Base-by-base conservation (phyloP, 2,888 invertebrate genomes). In the Helobdella robusta region DNA sequence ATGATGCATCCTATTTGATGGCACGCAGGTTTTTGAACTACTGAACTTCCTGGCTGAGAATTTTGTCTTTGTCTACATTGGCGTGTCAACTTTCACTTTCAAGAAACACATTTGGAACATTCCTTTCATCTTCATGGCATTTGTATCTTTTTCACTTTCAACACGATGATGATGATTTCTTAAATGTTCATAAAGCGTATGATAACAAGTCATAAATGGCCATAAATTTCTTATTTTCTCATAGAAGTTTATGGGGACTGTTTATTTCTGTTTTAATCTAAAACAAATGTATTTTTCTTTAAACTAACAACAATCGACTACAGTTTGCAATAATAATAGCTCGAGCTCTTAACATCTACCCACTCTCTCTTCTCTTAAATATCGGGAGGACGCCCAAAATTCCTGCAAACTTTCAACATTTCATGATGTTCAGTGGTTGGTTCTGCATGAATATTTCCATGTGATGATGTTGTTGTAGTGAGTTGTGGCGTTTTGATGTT, bases 21-120 rank as follows among this genome's bases (percentile, higher is more conserved):
- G 8, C 5, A 64, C 60, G n/a, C 75, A 81, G 79, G 84, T 92
- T 74, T 93, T 93, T 81, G 91, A 92, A 78, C 82, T 95, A 74
- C 84, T 95, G 70, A 95, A 94, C 82, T 97, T 97, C 81, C 82
- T 97, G 70, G 91, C 94, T 0, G 97, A 97, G 78, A 95, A 94
- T 81, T 97, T 97, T 81, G 95, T 97, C 75, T 97, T 97, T 82
- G 89, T 90, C 2, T 97, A 97, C 82, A 95, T 97, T 75, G 97
- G 97, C 20, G 95, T 97, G 1, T 93, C 94, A 28, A 93, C 95
- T 88, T 97, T 97, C 79, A 95, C 95, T 0, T 94, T 93, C 79
- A 91, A 91, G 4, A 90, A 91, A 76, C 93, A 93, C 77, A 88
- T 89, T 76, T 97, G 94, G 82, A 89, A 93, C 80, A 86, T 87